Percentiles rank a stretch among this genome's conserved stretches.
Evolutionary conservation across 2,113 vertebrate genomes (phyloP).

Genomic region (Microcebus griseorufus): DNA sequence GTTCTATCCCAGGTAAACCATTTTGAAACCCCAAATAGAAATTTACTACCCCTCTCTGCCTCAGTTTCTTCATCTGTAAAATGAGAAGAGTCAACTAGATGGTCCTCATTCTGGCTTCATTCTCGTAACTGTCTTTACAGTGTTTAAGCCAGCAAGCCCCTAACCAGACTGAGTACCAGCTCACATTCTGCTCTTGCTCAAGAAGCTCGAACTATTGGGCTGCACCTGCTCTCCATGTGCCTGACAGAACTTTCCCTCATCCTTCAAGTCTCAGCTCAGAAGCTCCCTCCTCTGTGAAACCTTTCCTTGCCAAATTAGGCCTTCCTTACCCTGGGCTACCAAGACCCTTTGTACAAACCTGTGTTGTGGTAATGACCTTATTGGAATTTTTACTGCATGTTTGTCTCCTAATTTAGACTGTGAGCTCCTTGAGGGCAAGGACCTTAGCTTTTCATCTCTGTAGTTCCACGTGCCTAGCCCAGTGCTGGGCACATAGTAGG

Average conservation of each 20-base stretch:
- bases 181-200: neutral
- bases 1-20: neutral
- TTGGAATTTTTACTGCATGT: neutral
- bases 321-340: neutral
- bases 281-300: neutral
- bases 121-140: neutral
- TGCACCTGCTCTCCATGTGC: neutral
- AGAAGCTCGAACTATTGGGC: neutral
- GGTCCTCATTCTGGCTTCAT: neutral
- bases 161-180: neutral
- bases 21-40: neutral
- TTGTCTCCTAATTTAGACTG: conserved; percentile 33
- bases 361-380: neutral
- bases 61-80: conserved; percentile 6
- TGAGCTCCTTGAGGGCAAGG: conserved; percentile 25
- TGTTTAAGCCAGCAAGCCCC: neutral
- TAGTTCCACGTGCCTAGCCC: neutral
- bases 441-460: neutral
- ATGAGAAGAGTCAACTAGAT: neutral
- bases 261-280: neutral
- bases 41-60: neutral
- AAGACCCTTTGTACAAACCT: neutral
- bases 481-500: conserved; percentile 26
- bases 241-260: neutral
- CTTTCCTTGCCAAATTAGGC: neutral